Evolutionary conservation across 2,888 invertebrate species (phyloP).

Genomic region (Pseudococcus jackbeardsleyi): DNA sequence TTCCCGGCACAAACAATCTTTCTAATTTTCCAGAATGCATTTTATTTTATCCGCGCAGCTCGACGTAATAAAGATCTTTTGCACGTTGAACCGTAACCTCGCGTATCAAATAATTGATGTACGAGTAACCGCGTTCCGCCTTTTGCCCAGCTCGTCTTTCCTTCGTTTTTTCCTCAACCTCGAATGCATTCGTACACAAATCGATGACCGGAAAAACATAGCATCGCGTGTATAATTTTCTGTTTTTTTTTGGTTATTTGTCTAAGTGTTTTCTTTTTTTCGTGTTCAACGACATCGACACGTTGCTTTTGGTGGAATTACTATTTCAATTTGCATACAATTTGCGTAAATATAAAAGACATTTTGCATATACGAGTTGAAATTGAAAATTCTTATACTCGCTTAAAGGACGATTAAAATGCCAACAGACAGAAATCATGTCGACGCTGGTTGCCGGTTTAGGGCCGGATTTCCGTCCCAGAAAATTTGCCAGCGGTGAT

Average conservation of each 20-base stretch:
- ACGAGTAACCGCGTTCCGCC: background rate
- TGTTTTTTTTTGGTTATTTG: background rate
- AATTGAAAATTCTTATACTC: conserved; percentile 5
- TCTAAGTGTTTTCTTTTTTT: background rate
- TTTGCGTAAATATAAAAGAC: conserved; percentile 18
- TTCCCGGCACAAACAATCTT: background rate
- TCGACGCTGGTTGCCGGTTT: background rate
- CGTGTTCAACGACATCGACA: background rate
- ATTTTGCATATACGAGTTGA: background rate
- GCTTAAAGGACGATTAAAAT: conserved; percentile 17
- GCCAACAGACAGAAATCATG: background rate
- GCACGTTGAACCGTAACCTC: conserved; percentile 10
- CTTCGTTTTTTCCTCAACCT: background rate
- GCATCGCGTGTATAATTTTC: background rate
- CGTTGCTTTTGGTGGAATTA: background rate
- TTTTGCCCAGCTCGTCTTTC: background rate
- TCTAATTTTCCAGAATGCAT: background rate
- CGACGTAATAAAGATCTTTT: conserved; percentile 10
- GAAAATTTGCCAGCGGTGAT: no score
- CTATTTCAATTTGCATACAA: conserved; percentile 26
- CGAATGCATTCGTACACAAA: background rate
- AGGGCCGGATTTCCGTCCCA: background rate
- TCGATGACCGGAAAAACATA: conserved; percentile 6
- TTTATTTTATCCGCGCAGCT: background rate
- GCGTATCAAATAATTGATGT: background rate